A percentile compares a stretch with the other conserved stretches of the same genome.
Conservation (phyloP, 2,888 invertebrate species). For the Hyppa rectilinea region DNA sequence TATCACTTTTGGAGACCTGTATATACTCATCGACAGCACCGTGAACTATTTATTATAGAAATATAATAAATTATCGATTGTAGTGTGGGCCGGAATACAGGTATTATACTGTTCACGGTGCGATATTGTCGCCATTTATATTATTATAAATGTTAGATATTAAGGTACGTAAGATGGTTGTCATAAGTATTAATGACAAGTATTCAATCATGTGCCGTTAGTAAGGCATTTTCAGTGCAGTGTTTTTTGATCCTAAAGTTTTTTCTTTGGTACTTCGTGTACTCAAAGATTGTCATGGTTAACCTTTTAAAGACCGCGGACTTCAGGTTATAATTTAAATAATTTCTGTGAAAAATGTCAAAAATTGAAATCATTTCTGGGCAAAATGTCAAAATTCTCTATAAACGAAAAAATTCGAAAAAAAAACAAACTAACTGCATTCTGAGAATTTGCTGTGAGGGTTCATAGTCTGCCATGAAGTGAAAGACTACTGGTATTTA, state of each 20-base stretch:
- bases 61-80: slow-evolving; percentile 36
- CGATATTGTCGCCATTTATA: slow-evolving; percentile 32
- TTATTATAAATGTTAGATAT: slow-evolving; percentile 45
- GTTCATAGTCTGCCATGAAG: background rate
- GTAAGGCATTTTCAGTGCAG: slow-evolving; percentile 45
- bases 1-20: too few species aligned
- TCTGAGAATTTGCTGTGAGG: background rate
- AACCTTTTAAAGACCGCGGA: slow-evolving; percentile 13
- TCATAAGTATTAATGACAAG: slow-evolving; percentile 65
- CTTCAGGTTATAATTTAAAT: background rate
- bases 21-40: slow-evolving; percentile 41
- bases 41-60: slow-evolving; percentile 49
- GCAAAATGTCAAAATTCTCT: background rate
- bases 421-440: background rate
- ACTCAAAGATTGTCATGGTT: slow-evolving; percentile 25
- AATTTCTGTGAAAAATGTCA: background rate
- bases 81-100: slow-evolving; percentile 51
- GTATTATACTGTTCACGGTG: slow-evolving; percentile 49
- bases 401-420: background rate
- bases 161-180: slow-evolving; percentile 70
- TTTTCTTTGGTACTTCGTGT: slow-evolving; percentile 28
- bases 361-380: background rate
- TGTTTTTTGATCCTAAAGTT: slow-evolving; percentile 65
- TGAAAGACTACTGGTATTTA: background rate
- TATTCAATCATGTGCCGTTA: slow-evolving; percentile 51